Base-by-base conservation (phyloP, 64 coral and sea anemone species). In the Actinia tenebrosa region DNA sequence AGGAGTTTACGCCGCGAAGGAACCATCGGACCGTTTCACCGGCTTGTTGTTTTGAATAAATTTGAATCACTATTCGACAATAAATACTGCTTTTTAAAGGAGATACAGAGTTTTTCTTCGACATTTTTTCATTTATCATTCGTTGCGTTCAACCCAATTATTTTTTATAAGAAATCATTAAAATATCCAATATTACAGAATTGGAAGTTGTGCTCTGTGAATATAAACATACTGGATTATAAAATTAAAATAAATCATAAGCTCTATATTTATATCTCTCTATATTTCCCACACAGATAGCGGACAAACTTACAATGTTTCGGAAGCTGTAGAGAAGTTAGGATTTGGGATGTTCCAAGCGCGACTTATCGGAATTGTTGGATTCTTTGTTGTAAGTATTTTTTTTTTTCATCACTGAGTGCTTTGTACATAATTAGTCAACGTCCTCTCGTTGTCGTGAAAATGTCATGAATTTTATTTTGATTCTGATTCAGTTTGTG, bases 261-360 rank as follows among this genome's bases (percentile, higher is more conserved):
- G 7, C 15, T 10, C 56, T 58, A 10, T n/a, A 5, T 58, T 11
- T 58, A 58, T 58, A 6, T 56, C n/a, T n/a, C n/a, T n/a, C n/a
- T n/a, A n/a, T n/a, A n/a, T n/a, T n/a, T n/a, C n/a, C n/a, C n/a
- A n/a, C n/a, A n/a, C n/a, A 16, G 90, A 85, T 72, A 72, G 60
- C 53, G 86, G 83, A n/a, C 56, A 64, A 47, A 87, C 91, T 11
- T 96, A 92, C 68, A 71, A 82, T 6, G 25, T 96, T 26, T 92
- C 94, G n/a, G 91, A 96, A 68, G 94, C 91, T 18, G 84, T 96
- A 26, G 94, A 96, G 54, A 86, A 88, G 42, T 84, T 96, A 85
- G 90, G 94, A 62, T 96, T 96, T 96, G 94, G 94, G 6, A 89
- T 75, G 77, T 96, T 96, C 46, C 94, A 96, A 68, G 81, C 90